Evolutionary conservation across 1,140 invertebrate genomes (phyloP).

Genomic region (Saccostrea glomerata): DNA sequence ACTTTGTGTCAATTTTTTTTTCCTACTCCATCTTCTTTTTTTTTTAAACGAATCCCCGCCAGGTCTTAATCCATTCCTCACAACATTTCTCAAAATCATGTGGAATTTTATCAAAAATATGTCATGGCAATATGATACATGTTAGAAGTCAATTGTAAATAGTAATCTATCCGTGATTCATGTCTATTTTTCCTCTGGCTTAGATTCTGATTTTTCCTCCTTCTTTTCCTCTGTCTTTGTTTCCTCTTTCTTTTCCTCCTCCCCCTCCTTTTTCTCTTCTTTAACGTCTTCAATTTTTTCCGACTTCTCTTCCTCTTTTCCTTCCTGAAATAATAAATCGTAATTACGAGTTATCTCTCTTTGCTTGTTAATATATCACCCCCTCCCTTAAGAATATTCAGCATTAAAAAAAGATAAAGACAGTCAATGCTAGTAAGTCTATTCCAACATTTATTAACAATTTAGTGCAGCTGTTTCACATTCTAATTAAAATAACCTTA

Average conservation of each 20-base stretch:
- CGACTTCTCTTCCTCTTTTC: conserved; percentile 55
- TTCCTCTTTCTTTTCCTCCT: conserved; percentile 58
- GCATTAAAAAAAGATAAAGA: too few relatives aligned
- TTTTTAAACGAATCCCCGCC: neutral
- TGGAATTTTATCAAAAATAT: conserved; percentile 28
- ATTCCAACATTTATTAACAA: neutral
- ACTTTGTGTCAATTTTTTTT: neutral
- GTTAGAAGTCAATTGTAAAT: neutral
- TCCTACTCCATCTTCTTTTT: neutral
- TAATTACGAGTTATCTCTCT: neutral
- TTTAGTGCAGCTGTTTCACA: neutral
- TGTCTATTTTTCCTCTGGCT: conserved; percentile 51
- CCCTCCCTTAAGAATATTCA: too few relatives aligned
- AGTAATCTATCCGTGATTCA: neutral
- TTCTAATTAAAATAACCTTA: too few relatives aligned
- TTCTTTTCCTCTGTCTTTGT: conserved; percentile 40
- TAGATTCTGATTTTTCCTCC: conserved; percentile 46
- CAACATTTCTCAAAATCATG: neutral
- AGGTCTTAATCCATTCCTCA: neutral
- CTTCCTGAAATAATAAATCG: conserved; percentile 8
- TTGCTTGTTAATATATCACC: neutral
- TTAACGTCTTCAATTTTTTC: conserved; percentile 52
- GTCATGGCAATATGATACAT: neutral
- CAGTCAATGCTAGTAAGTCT: neutral
- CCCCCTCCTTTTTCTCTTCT: conserved; percentile 57